A percentile compares a stretch with the other conserved stretches of the same genome.
Evolutionary conservation across 2,888 invertebrate species (phyloP).

Genomic region (Eupelmus urozonus): DNA sequence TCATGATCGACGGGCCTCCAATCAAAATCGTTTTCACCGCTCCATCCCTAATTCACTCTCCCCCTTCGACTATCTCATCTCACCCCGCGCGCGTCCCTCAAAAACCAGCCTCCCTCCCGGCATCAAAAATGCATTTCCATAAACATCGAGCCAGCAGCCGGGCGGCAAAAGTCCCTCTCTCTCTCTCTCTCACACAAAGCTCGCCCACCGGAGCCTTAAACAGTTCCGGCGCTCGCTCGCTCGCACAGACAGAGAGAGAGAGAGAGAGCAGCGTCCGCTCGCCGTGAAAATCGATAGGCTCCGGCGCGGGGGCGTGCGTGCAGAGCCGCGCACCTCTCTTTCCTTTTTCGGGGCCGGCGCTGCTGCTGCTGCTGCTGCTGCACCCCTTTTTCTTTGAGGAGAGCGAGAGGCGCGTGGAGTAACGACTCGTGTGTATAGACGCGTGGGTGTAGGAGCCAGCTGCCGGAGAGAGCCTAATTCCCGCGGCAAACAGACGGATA

Average conservation of each 20-base stretch:
- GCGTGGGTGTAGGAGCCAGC: too few relatives aligned
- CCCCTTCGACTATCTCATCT: background rate
- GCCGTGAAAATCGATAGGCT: conserved; percentile 69
- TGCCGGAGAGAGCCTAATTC: too few relatives aligned
- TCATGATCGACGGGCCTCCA: too few relatives aligned
- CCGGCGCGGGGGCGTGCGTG: background rate
- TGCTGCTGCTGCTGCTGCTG: background rate
- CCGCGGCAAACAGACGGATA: conserved; percentile 59
- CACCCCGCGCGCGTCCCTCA: background rate
- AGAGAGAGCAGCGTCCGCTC: background rate
- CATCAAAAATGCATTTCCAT: too few relatives aligned
- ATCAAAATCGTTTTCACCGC: too few relatives aligned
- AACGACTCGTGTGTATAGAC: too few relatives aligned
- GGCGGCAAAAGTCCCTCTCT: background rate
- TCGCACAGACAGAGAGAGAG: background rate
- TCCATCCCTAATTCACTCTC: background rate
- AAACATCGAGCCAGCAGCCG: too few relatives aligned
- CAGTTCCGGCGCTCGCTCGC: background rate
- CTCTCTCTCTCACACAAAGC: background rate
- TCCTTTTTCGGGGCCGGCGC: conserved; percentile 15
- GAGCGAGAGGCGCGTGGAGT: too few relatives aligned
- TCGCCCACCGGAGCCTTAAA: background rate
- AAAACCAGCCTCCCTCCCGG: background rate
- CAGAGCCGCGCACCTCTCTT: conserved; percentile 11
- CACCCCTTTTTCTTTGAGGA: too few relatives aligned